Evolutionary conservation across 2,888 invertebrate genomes (phyloP).

Genomic region (Pseudococcus longispinus): DNA sequence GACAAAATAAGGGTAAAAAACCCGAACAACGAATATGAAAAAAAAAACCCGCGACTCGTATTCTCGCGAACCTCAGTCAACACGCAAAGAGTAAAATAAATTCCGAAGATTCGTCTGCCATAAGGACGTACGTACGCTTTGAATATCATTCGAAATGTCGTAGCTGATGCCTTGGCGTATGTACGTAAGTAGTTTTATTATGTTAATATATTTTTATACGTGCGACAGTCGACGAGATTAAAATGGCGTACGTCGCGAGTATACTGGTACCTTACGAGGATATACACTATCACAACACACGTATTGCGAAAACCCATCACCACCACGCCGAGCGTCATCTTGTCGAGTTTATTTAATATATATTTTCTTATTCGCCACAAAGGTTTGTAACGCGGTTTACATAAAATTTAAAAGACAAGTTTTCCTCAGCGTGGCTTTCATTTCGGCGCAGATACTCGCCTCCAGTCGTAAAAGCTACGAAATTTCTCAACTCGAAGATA

Average conservation of each 20-base stretch:
- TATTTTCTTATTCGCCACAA: not conserved
- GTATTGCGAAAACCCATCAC: too few species aligned
- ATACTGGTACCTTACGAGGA: not conserved
- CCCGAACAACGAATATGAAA: not conserved
- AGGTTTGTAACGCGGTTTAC: not conserved
- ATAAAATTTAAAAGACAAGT: not conserved
- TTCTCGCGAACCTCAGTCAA: not conserved
- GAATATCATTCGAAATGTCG: slow-evolving; percentile 4
- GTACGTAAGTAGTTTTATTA: not conserved
- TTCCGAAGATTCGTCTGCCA: not conserved
- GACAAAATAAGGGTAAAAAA: not conserved
- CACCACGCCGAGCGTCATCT: not conserved
- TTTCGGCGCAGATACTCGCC: not conserved
- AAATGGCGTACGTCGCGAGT: not conserved
- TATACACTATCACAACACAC: too few species aligned
- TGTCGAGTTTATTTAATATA: not conserved
- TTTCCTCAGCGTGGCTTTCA: not conserved
- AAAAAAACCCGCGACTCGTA: not conserved
- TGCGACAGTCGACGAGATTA: not conserved
- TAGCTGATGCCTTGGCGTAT: not conserved
- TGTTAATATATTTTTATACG: not conserved
- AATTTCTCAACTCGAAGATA: not conserved
- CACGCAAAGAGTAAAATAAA: not conserved
- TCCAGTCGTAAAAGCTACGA: not conserved
- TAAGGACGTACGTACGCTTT: not conserved